Conservation (phyloP, 2,797 vertebrate genomes). For the Smutsia gigantea region DNA sequence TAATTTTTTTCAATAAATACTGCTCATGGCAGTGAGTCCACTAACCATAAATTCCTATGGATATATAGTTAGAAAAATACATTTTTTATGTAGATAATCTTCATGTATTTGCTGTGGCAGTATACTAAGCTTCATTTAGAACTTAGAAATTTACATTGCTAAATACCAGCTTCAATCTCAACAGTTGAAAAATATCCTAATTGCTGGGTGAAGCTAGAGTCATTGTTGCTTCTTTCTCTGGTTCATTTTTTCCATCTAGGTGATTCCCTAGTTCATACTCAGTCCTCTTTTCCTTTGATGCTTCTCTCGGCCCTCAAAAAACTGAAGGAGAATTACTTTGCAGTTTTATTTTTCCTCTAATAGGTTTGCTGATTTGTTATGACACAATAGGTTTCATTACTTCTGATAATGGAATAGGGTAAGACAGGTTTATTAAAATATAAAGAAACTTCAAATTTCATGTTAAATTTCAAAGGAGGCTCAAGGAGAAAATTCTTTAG, state of each 20-base stretch:
- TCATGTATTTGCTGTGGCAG: background rate
- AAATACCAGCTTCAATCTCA: background rate
- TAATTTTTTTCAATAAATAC: background rate
- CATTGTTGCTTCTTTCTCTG: background rate
- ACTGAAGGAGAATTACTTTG: constrained; percentile 12
- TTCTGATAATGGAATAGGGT: background rate
- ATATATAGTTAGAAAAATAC: background rate
- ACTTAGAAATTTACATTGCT: background rate
- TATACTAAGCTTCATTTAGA: background rate
- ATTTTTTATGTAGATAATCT: background rate
- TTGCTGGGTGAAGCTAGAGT: background rate
- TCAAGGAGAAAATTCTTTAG: constrained; percentile 8
- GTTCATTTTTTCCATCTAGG: background rate
- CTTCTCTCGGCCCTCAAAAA: background rate
- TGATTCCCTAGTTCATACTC: background rate
- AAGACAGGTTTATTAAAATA: constrained; percentile 39
- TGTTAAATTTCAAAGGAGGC: constrained; percentile 18
- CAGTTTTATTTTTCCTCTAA: constrained; percentile 8
- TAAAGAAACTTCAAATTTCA: constrained; percentile 10
- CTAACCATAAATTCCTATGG: background rate
- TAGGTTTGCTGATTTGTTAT: background rate
- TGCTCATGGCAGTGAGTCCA: background rate
- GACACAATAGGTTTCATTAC: background rate
- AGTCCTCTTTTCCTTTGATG: background rate
- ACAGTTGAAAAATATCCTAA: background rate